A percentile compares a stretch with the other conserved stretches of the same genome.
Evolutionary conservation across 1,140 invertebrate genomes (phyloP).

Genomic region (Heliconius hermathena): DNA sequence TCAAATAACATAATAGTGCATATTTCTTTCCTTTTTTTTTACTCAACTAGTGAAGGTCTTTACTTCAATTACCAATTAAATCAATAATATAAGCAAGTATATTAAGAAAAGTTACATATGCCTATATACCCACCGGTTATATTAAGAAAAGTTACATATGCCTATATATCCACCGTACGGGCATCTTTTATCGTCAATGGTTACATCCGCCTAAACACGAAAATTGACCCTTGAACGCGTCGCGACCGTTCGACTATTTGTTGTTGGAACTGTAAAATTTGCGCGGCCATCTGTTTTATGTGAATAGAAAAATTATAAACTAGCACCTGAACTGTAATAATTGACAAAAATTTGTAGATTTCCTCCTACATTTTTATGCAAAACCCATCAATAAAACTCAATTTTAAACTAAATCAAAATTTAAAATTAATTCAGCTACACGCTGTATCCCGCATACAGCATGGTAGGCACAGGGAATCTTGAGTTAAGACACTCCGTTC

Average conservation of each 20-base stretch:
- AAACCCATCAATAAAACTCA: too few relatives aligned
- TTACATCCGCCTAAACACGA: constrained; percentile 43
- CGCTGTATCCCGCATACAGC: too few relatives aligned
- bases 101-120: not conserved
- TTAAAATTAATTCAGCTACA: too few relatives aligned
- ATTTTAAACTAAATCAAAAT: too few relatives aligned
- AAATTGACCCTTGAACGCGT: constrained; percentile 19
- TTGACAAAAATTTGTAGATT: too few relatives aligned
- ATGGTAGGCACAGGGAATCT: too few relatives aligned
- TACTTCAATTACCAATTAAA: not conserved
- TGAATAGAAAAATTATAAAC: not conserved
- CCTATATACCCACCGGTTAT: not conserved
- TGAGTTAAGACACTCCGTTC: too few relatives aligned
- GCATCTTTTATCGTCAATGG: constrained; percentile 41
- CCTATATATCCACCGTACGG: not conserved
- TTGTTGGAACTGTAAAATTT: not conserved
- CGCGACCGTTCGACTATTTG: not conserved
- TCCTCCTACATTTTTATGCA: too few relatives aligned
- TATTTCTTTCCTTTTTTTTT: not conserved
- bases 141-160: not conserved
- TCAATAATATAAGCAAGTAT: not conserved
- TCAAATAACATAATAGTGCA: not conserved
- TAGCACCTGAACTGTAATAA: too few relatives aligned
- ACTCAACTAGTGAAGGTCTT: too few relatives aligned
- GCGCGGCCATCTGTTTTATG: not conserved